A percentile compares a stretch with the other conserved stretches of the same genome.
Evolutionary conservation across 35 echinoderm and acorn worm species (phyloP).

Genomic region (Lytechinus variegatus): DNA sequence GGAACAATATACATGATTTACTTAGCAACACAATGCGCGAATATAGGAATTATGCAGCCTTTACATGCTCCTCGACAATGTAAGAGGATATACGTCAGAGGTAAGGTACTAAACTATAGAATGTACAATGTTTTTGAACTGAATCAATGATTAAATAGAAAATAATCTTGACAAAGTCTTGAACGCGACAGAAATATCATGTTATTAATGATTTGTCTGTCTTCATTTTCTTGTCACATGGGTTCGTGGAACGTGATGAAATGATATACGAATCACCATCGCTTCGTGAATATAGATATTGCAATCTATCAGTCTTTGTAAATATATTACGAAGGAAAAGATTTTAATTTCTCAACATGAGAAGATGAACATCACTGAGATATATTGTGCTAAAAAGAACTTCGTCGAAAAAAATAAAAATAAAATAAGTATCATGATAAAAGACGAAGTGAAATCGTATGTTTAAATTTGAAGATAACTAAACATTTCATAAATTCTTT

Average conservation of each 20-base stretch:
- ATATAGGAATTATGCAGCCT: background rate
- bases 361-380: background rate
- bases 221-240: background rate
- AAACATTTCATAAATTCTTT: no score
- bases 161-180: background rate
- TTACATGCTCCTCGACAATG: background rate
- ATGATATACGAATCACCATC: background rate
- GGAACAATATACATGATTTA: background rate
- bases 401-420: background rate
- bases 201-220: background rate
- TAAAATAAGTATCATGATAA: background rate
- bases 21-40: background rate
- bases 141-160: no score
- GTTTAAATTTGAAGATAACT: no score
- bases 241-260: background rate
- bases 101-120: background rate
- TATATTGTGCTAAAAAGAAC: background rate
- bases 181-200: background rate
- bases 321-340: background rate
- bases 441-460: background rate
- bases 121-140: no score
- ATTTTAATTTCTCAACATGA: background rate
- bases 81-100: background rate
- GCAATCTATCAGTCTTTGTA: background rate
- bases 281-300: background rate